Evolutionary conservation across 1,140 invertebrate species (phyloP).

Genomic region (Drosophila ananassae): DNA sequence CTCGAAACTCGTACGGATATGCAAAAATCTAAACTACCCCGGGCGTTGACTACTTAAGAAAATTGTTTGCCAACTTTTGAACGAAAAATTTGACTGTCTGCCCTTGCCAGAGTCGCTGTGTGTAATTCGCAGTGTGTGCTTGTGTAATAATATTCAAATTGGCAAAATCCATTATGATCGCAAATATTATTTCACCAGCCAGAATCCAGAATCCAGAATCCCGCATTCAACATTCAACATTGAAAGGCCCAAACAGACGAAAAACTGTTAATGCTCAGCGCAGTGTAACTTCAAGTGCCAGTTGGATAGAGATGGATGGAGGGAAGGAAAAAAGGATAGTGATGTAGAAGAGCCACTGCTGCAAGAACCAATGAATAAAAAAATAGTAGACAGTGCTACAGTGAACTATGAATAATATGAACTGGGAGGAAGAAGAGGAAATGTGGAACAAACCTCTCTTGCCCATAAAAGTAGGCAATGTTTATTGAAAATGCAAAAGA

Average conservation of each 20-base stretch:
- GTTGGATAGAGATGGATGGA: slow-evolving; percentile 19
- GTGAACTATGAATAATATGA: not conserved
- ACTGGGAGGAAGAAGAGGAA: not conserved
- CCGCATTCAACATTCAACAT: not conserved
- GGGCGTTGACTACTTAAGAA: slow-evolving; percentile 72
- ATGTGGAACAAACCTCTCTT: not conserved
- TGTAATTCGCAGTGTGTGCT: slow-evolving; percentile 50
- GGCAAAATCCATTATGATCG: slow-evolving; percentile 80
- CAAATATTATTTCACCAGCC: slow-evolving; percentile 79
- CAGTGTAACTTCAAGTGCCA: slow-evolving; percentile 34
- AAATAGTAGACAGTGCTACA: not conserved
- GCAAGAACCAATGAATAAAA: slow-evolving; percentile 3
- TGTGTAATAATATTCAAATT: slow-evolving; percentile 82
- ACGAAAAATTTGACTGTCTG: slow-evolving; percentile 56
- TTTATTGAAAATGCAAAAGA: not conserved
- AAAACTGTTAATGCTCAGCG: slow-evolving; percentile 43
- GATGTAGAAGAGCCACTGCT: not conserved
- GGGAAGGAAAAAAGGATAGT: not conserved
- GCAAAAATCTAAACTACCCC: slow-evolving; percentile 67
- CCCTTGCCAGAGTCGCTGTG: slow-evolving; percentile 19
- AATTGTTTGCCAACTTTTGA: slow-evolving; percentile 71
- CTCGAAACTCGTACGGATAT: slow-evolving; percentile 26
- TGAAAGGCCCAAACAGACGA: slow-evolving; percentile 7
- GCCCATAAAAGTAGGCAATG: not conserved
- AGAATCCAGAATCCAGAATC: not conserved